Conservation (phyloP, 2,797 vertebrate genomes). For the Epinephelus malabaricus region DNA sequence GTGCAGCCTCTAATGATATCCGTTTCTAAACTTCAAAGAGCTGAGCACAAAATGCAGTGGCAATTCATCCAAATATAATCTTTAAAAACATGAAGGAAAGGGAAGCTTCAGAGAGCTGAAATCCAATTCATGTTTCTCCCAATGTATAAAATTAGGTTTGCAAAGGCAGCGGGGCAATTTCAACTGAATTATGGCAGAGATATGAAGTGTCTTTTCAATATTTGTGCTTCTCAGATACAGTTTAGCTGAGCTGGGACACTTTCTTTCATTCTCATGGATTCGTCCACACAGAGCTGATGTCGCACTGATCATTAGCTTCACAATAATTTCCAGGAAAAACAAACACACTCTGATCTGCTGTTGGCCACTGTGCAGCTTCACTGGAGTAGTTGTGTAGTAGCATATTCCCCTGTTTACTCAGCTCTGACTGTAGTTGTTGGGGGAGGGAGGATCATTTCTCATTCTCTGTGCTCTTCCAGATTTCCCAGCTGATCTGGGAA, state of each 20-base stretch:
- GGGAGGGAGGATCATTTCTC: slow-evolving; percentile 1
- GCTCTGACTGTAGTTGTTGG: slow-evolving; percentile 7
- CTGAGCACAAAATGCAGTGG: slow-evolving; percentile 8
- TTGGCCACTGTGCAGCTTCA: neutral
- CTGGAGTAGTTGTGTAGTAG: neutral
- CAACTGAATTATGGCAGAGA: slow-evolving; percentile 10
- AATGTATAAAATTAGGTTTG: slow-evolving; percentile 32
- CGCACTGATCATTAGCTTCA: neutral
- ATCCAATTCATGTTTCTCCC: slow-evolving; percentile 23
- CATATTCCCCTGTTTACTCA: neutral
- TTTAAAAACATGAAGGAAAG: slow-evolving; percentile 22
- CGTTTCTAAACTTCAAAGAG: slow-evolving; percentile 38
- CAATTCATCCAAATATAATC: slow-evolving; percentile 27
- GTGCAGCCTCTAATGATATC: slow-evolving; percentile 19
- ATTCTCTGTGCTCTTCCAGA: neutral
- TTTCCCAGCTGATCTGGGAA: slow-evolving; percentile 18
- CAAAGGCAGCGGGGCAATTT: slow-evolving; percentile 20
- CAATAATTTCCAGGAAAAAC: neutral
- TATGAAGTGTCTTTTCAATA: slow-evolving; percentile 20
- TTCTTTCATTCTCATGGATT: slow-evolving; percentile 2
- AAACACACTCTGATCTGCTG: neutral
- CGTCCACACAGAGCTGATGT: neutral
- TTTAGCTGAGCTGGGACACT: slow-evolving; percentile 1
- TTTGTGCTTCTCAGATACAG: slow-evolving; percentile 7
- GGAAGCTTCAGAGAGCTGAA: slow-evolving; percentile 20